These are phyloP conservation scores for Labeo catla DNA, from an alignment of 2,113 vertebrate species.

Conservation along the genomic window DNA sequence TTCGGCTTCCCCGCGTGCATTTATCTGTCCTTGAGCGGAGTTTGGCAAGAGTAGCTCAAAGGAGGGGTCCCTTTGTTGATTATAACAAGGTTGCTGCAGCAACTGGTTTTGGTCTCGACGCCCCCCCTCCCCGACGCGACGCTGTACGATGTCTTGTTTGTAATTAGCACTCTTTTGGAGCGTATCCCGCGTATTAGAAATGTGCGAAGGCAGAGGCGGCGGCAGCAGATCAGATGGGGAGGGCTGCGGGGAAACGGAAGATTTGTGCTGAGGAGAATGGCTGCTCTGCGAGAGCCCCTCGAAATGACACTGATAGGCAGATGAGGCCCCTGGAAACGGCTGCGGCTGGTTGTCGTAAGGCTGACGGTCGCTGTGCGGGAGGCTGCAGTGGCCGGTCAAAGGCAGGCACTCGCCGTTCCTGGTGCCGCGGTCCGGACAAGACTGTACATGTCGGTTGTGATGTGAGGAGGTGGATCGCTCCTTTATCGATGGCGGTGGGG, in stretches of 20 bases:
- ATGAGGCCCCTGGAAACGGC: conserved; percentile 71
- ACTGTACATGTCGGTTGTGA: conserved; percentile 68
- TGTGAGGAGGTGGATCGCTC: conserved; percentile 68
- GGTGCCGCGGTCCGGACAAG: conserved; percentile 64
- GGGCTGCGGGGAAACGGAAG: conserved; percentile 71
- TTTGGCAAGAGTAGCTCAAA: conserved; percentile 72
- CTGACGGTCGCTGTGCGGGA: conserved; percentile 59
- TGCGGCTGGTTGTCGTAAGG: conserved; percentile 61
- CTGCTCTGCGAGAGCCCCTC: conserved; percentile 71
- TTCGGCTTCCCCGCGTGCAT: conserved; percentile 62
- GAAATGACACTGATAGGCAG: conserved; percentile 63
- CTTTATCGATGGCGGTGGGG: conserved; percentile 64
- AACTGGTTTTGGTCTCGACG: conserved; percentile 73
- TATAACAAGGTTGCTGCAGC: conserved; percentile 72
- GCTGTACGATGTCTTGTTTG: conserved; percentile 73
- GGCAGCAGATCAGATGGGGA: conserved; percentile 70
- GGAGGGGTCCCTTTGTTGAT: conserved; percentile 75
- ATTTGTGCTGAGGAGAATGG: conserved; percentile 65
- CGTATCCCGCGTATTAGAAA: conserved; percentile 65
- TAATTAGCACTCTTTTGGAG: conserved; percentile 71
- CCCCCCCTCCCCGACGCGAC: conserved; percentile 73
- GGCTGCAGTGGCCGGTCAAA: conserved; percentile 66
- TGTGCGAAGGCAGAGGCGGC: conserved; percentile 69
- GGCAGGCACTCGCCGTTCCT: conserved; percentile 67
- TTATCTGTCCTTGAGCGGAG: conserved; percentile 71